These are phyloP conservation scores for Pristionchus pacificus DNA, from an alignment of 1,140 invertebrate genomes.

Conservation along the genomic window DNA sequence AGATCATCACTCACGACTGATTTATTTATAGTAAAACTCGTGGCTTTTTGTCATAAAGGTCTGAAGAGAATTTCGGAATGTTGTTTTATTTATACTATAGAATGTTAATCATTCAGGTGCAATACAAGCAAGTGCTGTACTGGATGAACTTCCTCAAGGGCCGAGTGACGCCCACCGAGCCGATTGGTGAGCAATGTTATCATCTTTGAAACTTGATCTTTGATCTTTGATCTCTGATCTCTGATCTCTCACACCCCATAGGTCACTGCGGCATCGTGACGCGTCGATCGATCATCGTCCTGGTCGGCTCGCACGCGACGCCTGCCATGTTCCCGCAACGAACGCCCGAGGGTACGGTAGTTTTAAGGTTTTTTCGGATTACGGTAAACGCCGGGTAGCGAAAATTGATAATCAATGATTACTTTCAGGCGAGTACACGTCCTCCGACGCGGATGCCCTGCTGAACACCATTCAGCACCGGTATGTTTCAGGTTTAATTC, in stretches of 20 bases:
- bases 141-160: slow-evolving; percentile 77
- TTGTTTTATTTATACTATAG: too few species aligned
- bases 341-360: slow-evolving; percentile 64
- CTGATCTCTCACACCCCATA: too few species aligned
- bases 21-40: too few species aligned
- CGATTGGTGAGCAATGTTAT: slow-evolving; percentile 60
- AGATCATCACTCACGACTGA: too few species aligned
- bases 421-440: slow-evolving; percentile 62
- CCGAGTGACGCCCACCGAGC: slow-evolving; percentile 68
- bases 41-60: too few species aligned
- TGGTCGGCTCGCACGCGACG: slow-evolving; percentile 70
- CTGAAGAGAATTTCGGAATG: too few species aligned
- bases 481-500: too few species aligned
- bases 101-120: too few species aligned
- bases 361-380: too few species aligned
- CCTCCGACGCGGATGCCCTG: slow-evolving; percentile 64
- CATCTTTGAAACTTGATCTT: too few species aligned
- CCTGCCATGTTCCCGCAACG: slow-evolving; percentile 60
- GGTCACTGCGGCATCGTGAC: slow-evolving; percentile 60
- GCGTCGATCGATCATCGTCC: slow-evolving; percentile 63
- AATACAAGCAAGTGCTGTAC: slow-evolving; percentile 70
- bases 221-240: too few species aligned
- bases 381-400: too few species aligned
- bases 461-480: slow-evolving; percentile 61
- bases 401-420: background rate